A percentile compares a stretch with the other conserved stretches of the same genome.
Evolutionary conservation across 2,888 invertebrate genomes (phyloP).

Genomic region (Zaprionus obscuricornis): DNA sequence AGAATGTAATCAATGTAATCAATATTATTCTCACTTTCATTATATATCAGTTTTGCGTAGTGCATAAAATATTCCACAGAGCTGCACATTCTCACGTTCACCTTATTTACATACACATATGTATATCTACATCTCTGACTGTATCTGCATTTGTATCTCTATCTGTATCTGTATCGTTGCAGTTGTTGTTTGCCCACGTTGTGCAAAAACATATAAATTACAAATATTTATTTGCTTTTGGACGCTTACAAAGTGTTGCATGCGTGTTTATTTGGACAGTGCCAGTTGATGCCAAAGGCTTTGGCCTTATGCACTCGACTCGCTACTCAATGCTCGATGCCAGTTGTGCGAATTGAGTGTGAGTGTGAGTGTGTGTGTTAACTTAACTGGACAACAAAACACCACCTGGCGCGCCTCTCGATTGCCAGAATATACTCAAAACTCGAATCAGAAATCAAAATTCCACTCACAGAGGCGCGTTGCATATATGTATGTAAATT

Average conservation of each 20-base stretch:
- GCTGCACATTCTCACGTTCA: constrained; percentile 66
- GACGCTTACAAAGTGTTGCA: constrained; percentile 72
- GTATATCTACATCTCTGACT: neutral
- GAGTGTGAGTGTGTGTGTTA: no score
- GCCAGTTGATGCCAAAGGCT: constrained; percentile 47
- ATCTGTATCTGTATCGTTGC: constrained; percentile 39
- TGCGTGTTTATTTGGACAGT: constrained; percentile 75
- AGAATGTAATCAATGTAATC: constrained; percentile 12
- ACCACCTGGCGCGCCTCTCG: constrained; percentile 58
- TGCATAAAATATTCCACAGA: constrained; percentile 40
- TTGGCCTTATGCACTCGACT: constrained; percentile 38
- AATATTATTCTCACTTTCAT: no score
- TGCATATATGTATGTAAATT: neutral
- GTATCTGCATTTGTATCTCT: constrained; percentile 49
- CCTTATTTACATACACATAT: constrained; percentile 49
- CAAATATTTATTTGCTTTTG: constrained; percentile 70
- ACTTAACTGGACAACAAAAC: constrained; percentile 21
- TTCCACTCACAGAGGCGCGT: no score
- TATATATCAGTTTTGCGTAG: constrained; percentile 26
- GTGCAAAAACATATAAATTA: constrained; percentile 66
- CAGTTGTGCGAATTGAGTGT: no score
- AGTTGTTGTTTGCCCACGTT: constrained; percentile 62
- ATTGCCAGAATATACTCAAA: constrained; percentile 7
- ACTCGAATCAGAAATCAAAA: constrained; percentile 16
- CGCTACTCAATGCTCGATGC: no score